These are phyloP conservation scores for Gallirallus australis DNA, from an alignment of 2,797 vertebrate genomes.

Conservation along the genomic window DNA sequence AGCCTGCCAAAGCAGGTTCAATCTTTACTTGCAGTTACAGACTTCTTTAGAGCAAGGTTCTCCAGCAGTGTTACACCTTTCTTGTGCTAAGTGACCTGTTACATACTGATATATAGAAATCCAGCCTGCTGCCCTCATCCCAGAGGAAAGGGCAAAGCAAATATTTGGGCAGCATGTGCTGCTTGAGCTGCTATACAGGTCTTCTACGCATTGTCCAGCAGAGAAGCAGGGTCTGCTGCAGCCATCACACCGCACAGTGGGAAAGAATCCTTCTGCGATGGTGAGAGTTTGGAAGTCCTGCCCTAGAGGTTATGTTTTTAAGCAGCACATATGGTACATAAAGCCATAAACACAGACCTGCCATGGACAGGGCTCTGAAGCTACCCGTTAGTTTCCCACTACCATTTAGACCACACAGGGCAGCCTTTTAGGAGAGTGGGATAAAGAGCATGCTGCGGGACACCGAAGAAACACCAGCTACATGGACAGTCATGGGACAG, in stretches of 20 bases:
- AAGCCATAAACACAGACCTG: background rate
- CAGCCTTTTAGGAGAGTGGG: background rate
- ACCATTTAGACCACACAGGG: background rate
- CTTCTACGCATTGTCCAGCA: background rate
- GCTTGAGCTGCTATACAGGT: background rate
- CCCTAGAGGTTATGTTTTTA: background rate
- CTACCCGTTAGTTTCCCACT: background rate
- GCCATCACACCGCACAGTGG: background rate
- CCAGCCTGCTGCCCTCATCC: background rate
- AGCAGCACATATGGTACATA: background rate
- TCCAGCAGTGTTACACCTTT: background rate
- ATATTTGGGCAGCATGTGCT: background rate
- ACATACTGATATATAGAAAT: background rate
- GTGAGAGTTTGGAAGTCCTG: background rate
- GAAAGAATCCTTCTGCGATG: background rate
- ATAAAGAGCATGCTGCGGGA: background rate
- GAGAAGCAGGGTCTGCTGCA: background rate
- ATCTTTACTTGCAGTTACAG: slow-evolving; percentile 55
- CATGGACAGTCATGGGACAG: background rate
- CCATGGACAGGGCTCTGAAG: background rate
- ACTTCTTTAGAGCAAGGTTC: slow-evolving; percentile 15
- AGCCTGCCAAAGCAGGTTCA: background rate
- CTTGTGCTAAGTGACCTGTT: background rate
- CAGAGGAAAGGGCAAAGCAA: background rate
- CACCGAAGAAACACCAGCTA: background rate